A percentile compares a stretch with the other conserved stretches of the same genome.
Conservation (phyloP, 2,113 vertebrate genomes). For the Cryptomyrus ogoouensis region DNA sequence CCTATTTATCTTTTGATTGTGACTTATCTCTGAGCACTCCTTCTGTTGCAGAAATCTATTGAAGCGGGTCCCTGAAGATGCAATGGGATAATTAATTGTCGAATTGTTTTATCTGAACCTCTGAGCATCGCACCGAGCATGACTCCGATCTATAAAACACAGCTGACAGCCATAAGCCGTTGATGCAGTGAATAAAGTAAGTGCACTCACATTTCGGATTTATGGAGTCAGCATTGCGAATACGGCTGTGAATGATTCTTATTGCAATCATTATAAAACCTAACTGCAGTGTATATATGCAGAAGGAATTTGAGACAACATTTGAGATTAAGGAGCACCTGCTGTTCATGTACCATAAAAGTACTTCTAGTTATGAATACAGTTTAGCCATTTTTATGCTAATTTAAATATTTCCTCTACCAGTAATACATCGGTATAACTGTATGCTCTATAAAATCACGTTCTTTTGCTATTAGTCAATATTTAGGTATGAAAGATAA, state of each 20-base stretch:
- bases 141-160: neutral
- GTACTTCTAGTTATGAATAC: neutral
- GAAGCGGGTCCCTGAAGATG: neutral
- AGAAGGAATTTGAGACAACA: neutral
- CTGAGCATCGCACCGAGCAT: neutral
- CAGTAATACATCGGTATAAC: neutral
- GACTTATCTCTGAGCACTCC: neutral
- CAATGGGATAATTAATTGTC: neutral
- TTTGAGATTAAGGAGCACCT: neutral
- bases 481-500: neutral
- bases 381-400: neutral
- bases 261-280: neutral
- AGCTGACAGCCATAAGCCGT: neutral
- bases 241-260: neutral
- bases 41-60: neutral
- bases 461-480: neutral
- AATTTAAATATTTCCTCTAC: neutral
- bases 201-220: neutral
- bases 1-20: slow-evolving; percentile 13
- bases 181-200: neutral
- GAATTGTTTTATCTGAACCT: slow-evolving; percentile 1
- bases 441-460: neutral
- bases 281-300: neutral
- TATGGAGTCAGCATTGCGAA: neutral
- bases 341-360: slow-evolving; percentile 1